Base-by-base conservation (phyloP, 1,140 invertebrate genomes). In the Temnothorax longispinosus region DNA sequence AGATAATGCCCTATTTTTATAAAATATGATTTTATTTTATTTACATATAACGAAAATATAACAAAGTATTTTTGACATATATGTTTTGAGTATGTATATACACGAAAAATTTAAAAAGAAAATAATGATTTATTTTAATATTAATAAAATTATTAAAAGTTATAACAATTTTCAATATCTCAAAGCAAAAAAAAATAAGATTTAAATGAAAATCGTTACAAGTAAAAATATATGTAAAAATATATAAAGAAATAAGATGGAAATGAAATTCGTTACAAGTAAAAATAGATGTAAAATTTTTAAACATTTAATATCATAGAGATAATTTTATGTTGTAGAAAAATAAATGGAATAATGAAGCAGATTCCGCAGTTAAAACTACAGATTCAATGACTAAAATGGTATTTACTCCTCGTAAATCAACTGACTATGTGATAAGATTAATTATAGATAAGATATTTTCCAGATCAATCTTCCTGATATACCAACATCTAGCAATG, bases 281-380 rank as follows among this genome's bases (percentile, higher is more conserved):
- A 27, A 27, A 27, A 27, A 27, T 27, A 27, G 0, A 27, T 0
- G 27, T 27, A 27, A 27, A 27, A 27, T 27, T 27, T 27, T 27
- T 27, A 27, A 27, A 27, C 27, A 27, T 27, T 27, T 7, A 65
- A 1, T 64, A 50, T 65, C 2, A 64, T 78, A 47, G 6, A 47
- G 11, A 64, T 78, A 65, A 78, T 65, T 78, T 54, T 81, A 41
- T 75, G 35, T 81, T 81, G 0, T 81, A 81, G 77, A 41, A 27
- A 27, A 67, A 80, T 41, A 54, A 80, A 27, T 41, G 50, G 64
- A 69, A 69, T 27, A 69, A 69, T 71, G n/a, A 38, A 56, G 13
- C 35, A 67, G 8, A 69, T 52, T 52, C 21, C 18, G 2, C 7
- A 64, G 1, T 3, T 38, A 52, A 35, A 52, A 27, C 3, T 54